These are phyloP conservation scores for Cydia amplana DNA, from an alignment of 1,140 invertebrate species.

Conservation along the genomic window DNA sequence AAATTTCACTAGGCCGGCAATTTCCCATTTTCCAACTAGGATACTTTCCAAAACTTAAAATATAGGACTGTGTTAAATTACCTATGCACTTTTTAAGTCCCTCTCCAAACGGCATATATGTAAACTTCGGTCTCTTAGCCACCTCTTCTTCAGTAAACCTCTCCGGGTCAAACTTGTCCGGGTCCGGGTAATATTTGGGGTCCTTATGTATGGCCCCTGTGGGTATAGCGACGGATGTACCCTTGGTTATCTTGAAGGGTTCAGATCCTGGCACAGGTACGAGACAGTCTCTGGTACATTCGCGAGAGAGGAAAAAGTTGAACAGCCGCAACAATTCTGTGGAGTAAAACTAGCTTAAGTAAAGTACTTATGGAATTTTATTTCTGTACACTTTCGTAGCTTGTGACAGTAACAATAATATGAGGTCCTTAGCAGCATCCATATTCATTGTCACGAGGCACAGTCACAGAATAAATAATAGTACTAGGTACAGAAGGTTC, in stretches of 20 bases:
- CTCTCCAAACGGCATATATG: slow-evolving; percentile 67
- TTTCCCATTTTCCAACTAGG: no score
- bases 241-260: slow-evolving; percentile 38
- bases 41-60: no score
- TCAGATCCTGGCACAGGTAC: background rate
- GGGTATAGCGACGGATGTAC: slow-evolving; percentile 50
- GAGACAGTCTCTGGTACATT: background rate
- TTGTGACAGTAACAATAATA: no score
- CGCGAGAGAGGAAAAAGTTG: background rate
- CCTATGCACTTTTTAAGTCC: slow-evolving; percentile 76
- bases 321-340: background rate
- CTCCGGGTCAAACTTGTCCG: slow-evolving; percentile 82
- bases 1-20: no score
- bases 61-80: background rate
- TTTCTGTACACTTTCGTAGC: no score
- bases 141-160: slow-evolving; percentile 75
- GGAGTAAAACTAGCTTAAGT: background rate
- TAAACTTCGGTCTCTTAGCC: slow-evolving; percentile 54
- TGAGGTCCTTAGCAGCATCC: no score
- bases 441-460: no score
- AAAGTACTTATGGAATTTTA: no score
- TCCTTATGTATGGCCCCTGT: slow-evolving; percentile 60
- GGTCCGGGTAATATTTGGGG: slow-evolving; percentile 78
- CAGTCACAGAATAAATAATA: no score
- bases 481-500: no score